These are phyloP conservation scores for Orcinus orca DNA, from an alignment of 2,113 vertebrate genomes.

Conservation along the genomic window DNA sequence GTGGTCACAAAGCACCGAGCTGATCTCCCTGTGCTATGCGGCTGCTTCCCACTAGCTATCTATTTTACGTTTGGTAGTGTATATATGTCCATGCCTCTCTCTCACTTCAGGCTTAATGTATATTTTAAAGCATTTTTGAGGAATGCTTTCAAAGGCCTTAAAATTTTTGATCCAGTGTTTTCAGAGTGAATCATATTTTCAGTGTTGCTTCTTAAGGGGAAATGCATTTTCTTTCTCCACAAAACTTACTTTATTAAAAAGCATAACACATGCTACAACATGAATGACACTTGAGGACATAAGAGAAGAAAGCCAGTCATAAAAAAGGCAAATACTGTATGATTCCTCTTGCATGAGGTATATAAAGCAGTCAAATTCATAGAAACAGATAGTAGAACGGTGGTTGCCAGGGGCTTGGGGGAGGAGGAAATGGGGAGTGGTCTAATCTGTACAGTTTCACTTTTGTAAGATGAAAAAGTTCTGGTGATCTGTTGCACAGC, in stretches of 20 bases:
- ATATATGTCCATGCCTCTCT: too few relatives aligned
- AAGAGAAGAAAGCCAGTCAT: background rate
- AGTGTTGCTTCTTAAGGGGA: background rate
- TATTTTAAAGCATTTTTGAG: background rate
- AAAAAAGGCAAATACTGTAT: background rate
- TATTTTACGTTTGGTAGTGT: too few relatives aligned
- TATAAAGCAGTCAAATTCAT: background rate
- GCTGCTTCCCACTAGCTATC: too few relatives aligned
- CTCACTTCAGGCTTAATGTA: background rate
- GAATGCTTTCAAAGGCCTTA: background rate
- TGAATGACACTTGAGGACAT: background rate
- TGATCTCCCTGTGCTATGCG: too few relatives aligned
- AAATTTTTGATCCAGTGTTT: background rate
- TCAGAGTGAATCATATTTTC: background rate
- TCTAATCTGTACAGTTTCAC: background rate
- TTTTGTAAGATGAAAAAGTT: background rate
- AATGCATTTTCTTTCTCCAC: background rate
- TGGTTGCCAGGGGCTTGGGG: too few relatives aligned
- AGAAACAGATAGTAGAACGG: background rate
- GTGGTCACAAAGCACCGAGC: too few relatives aligned
- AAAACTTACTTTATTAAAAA: background rate
- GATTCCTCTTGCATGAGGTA: background rate
- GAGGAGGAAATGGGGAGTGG: background rate
- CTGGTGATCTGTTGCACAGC: background rate
- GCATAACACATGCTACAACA: background rate